These are phyloP conservation scores for Lucilia sericata DNA, from an alignment of 1,140 invertebrate species.

Conservation along the genomic window DNA sequence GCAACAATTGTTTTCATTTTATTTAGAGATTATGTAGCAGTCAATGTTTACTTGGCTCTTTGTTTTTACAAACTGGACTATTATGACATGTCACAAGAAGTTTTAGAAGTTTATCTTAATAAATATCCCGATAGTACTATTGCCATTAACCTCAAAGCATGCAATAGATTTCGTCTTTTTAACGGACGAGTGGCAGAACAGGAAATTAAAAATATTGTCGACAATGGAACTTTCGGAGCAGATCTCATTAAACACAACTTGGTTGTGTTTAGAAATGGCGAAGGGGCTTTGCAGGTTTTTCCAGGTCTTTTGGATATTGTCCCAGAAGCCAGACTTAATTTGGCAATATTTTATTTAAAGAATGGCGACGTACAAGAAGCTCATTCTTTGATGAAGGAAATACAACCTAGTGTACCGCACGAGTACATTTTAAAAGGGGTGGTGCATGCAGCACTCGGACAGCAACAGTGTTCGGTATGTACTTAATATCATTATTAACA, in stretches of 20 bases:
- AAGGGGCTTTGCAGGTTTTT: conserved; percentile 91
- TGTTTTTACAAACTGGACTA: conserved; percentile 99
- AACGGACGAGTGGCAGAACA: conserved; percentile 94
- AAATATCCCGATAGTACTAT: conserved; percentile 94
- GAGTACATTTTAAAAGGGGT: conserved; percentile 98
- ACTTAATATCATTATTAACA: not conserved
- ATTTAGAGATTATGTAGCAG: conserved; percentile 88
- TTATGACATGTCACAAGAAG: conserved; percentile 93
- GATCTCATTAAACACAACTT: conserved; percentile 96
- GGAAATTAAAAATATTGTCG: conserved; percentile 83
- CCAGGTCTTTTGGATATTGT: conserved; percentile 94
- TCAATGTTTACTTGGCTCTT: conserved; percentile 97
- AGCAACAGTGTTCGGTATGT: conserved; percentile 88
- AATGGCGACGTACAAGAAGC: conserved; percentile 93
- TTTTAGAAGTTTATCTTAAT: conserved; percentile 92
- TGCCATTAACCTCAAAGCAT: conserved; percentile 93
- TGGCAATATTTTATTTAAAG: conserved; percentile 94
- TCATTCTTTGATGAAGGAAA: conserved; percentile 89
- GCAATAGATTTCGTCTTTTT: conserved; percentile 82
- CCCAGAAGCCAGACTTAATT: conserved; percentile 95
- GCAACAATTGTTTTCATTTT: not conserved
- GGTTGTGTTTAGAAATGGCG: conserved; percentile 95
- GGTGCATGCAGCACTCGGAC: conserved; percentile 92
- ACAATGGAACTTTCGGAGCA: conserved; percentile 89
- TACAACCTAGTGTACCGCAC: conserved; percentile 93